Base-by-base conservation (phyloP, 2,113 vertebrate species). In the Mola mola region DNA sequence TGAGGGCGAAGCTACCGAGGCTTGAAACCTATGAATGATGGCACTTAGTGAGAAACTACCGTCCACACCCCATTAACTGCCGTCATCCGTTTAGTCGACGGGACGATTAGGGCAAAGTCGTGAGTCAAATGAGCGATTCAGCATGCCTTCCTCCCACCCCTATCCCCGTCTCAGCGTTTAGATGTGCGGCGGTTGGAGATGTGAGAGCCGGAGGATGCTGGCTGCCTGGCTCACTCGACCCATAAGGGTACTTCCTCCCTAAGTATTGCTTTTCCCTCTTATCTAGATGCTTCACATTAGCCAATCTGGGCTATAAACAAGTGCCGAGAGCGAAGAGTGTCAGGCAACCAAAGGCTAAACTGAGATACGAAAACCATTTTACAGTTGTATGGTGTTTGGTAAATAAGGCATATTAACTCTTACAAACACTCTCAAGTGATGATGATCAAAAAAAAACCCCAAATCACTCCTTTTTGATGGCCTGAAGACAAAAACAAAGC, bases 1-100 rank as follows among this genome's bases (percentile, higher is more conserved):
- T 76, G 83, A 88, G 33, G 73, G 76, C 41, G 7, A 78, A 85
- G 71, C 75, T 70, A 69, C 69, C 8, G 74, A 83, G 62, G 69
- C 82, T 61, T 87, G 72, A 88, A 86, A 63, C 34, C 61, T 68
- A 84, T 89, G 89, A 92, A 79, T 83, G 85, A 88, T 90, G 87
- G 89, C 78, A 87, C 83, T 90, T 89, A 90, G 86, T 81, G 84
- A 89, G 85, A 84, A 85, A 65, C 81, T 71, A 58, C 75, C 69
- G 13, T 82, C 74, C 77, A 78, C 84, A 84, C 53, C 62, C 62
- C 86, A 89, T 89, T 88, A 82, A 73, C 66, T 61, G 8, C 20
- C 65, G 40, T 84, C 82, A 26, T 46, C 83, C 78, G 72, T 4
- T 10, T n/a, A 24, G 58, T n/a, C 42, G 22, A 75, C 71, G 29